phyloP scores from a whole-genome alignment of 2,797 vertebrate genomes.

The Alcedo quadribrachys region DNA sequence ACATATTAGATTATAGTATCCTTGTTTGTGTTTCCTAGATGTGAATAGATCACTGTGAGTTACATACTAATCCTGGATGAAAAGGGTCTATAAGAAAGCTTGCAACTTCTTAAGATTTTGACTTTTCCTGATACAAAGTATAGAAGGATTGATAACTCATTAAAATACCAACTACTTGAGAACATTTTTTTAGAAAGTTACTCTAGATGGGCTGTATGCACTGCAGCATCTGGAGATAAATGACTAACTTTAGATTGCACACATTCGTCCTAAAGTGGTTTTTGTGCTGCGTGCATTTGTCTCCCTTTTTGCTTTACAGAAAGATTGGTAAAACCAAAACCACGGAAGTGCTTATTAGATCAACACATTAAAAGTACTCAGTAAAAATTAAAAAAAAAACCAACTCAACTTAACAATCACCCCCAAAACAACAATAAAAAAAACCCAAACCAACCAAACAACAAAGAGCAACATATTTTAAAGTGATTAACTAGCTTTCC shows the following conservation, averaged over 20 bases:
- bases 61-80: neutral
- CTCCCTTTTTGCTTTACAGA: neutral
- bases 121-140: neutral
- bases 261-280: neutral
- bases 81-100: neutral
- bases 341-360: neutral
- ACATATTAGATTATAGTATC: neutral
- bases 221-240: neutral
- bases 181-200: neutral
- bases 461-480: neutral
- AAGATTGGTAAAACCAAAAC: neutral
- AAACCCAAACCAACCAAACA: too few species aligned
- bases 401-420: too few species aligned
- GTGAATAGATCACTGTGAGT: neutral
- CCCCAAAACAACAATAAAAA: too few species aligned
- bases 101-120: neutral
- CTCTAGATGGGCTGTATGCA: neutral
- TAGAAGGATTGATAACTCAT: neutral
- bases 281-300: neutral
- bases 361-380: neutral
- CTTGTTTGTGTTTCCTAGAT: neutral
- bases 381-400: neutral
- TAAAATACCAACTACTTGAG: neutral
- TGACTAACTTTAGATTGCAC: rapidly evolving
- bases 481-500: neutral